Conservation (phyloP, 1,140 invertebrate genomes). For the Magallana gigas region DNA sequence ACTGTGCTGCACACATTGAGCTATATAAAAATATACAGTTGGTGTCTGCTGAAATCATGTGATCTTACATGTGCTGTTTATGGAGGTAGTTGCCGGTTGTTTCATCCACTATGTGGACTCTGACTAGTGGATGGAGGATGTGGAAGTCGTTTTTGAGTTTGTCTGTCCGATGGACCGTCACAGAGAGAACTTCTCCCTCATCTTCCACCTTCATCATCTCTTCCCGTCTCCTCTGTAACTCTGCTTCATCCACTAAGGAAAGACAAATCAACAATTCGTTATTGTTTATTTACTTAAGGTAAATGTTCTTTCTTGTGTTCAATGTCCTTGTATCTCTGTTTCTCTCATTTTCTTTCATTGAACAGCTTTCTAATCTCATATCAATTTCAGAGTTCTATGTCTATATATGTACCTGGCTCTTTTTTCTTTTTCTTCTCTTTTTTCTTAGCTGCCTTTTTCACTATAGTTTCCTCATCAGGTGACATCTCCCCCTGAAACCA, state of each 20-base stretch:
- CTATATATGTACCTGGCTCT: slow-evolving; percentile 14
- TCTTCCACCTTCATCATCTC: slow-evolving; percentile 65
- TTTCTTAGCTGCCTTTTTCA: slow-evolving; percentile 43
- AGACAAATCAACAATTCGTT: background rate
- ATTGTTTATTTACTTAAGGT: background rate
- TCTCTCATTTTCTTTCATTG: no score
- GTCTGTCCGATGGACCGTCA: slow-evolving; percentile 78
- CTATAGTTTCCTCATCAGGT: slow-evolving; percentile 33
- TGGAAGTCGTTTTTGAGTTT: slow-evolving; percentile 79
- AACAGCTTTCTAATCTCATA: background rate
- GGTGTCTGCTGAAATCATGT: no score
- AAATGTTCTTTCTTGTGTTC: no score
- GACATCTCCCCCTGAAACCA: slow-evolving; percentile 8
- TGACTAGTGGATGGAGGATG: slow-evolving; percentile 79
- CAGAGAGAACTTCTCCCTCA: slow-evolving; percentile 70
- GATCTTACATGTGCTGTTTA: slow-evolving; percentile 76
- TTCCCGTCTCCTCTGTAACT: slow-evolving; percentile 46
- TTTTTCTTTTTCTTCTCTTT: slow-evolving; percentile 36
- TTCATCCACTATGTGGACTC: slow-evolving; percentile 79
- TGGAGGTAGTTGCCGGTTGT: slow-evolving; percentile 75
- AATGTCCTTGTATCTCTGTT: no score
- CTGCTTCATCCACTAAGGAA: slow-evolving; percentile 39
- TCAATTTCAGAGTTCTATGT: background rate
- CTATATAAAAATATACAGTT: no score
- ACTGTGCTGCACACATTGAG: no score